Evolutionary conservation across 2,113 vertebrate species (phyloP), one percentile per base, ranked within the genome.

Genomic region (Gymnorhina tibicen): DNA sequence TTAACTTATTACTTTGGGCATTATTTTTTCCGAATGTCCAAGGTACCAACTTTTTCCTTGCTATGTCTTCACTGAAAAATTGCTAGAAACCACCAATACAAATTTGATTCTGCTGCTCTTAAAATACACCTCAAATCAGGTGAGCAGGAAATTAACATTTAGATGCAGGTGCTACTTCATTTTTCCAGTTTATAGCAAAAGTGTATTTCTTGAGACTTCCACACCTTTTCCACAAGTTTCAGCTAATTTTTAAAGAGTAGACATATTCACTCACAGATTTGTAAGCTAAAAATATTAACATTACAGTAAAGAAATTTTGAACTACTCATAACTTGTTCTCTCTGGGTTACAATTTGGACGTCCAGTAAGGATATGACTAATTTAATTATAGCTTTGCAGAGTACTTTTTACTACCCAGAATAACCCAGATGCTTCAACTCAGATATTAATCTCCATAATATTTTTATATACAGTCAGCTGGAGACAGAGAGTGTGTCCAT

Each of bases 1-100:
- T 79, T 42, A 16, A 7, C 6, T 46, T 7, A 49, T 58, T 60
- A 24, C 6, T 50, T 37, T 26, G 10, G 39, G 2, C 0, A 0
- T 9, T 39, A 44, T 23, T 42, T 91, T 81, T 88, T 33, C 23
- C 23, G n/a, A 33, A n/a, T 64, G 4, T n/a, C 16, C 30, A 46
- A 75, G 21, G 47, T 23, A 16, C 1, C 10, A 52, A 11, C 3
- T 2, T 75, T 60, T 87, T 58, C 17, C 8, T 26, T 24, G 4
- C 3, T 56, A 12, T 41, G 18, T 50, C 13, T 50, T 94, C 30
- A 47, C 20, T 15, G 20, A 62, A 70, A 44, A 4, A 20, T 39
- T 50, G 12, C 39, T 76, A 62, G 20, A 84, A 83, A 58, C 4
- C 32, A 33, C 23, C 28, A 11, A 8, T 23, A 53, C 2, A 68